phyloP scores from a whole-genome alignment of 2,888 invertebrate species.

The Conchocele bisecta region DNA sequence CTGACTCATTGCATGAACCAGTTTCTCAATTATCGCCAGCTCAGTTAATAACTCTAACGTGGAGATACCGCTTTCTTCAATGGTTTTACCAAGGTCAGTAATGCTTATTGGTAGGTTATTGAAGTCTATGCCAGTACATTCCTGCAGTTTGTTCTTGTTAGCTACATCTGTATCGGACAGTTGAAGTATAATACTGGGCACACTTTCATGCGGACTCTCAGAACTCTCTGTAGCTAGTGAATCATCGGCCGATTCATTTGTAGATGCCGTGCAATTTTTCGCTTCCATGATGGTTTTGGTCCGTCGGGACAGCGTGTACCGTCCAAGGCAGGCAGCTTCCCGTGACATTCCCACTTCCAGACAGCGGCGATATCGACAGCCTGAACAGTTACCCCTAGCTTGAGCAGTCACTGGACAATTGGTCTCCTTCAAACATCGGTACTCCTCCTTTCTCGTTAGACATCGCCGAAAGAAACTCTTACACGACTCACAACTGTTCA shows the following conservation, averaged over 20 bases:
- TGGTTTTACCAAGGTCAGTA: neutral
- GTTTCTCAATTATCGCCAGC: constrained; percentile 33
- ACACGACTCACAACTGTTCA: constrained; percentile 59
- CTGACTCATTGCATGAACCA: constrained; percentile 45
- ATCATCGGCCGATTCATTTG: constrained; percentile 21
- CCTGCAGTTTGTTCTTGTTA: neutral
- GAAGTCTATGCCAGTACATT: neutral
- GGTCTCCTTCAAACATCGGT: constrained; percentile 45
- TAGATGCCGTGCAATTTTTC: constrained; percentile 56
- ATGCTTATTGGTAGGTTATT: neutral
- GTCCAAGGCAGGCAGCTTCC: constrained; percentile 53
- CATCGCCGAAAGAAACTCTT: constrained; percentile 58
- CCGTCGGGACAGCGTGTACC: constrained; percentile 51
- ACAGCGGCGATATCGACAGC: constrained; percentile 50
- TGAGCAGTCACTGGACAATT: constrained; percentile 51
- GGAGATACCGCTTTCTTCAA: neutral
- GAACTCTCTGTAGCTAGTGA: neutral
- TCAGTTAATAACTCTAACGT: constrained; percentile 4
- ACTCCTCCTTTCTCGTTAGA: constrained; percentile 55
- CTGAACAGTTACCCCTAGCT: constrained; percentile 55
- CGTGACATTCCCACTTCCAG: constrained; percentile 57
- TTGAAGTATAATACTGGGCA: neutral
- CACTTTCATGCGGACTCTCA: neutral
- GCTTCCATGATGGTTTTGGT: constrained; percentile 59
- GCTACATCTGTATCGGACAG: neutral